phyloP scores from a whole-genome alignment of 2,113 vertebrate species.

The Odocoileus virginianus region DNA sequence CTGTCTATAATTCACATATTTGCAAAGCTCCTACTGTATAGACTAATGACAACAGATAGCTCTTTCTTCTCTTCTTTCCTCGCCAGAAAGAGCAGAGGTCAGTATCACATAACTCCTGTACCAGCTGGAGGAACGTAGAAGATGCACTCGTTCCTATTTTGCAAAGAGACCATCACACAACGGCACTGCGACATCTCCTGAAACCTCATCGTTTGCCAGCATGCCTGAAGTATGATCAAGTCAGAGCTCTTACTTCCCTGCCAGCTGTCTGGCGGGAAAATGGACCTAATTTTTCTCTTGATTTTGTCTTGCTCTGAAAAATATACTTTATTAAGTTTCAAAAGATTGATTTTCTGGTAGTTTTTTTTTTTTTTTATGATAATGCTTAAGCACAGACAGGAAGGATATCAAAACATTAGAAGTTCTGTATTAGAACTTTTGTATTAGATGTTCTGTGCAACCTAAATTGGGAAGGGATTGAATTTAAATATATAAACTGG shows the following conservation, averaged over 20 bases:
- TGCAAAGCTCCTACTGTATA: background rate
- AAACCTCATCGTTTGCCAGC: background rate
- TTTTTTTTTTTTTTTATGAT: constrained; percentile 23
- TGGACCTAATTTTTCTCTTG: background rate
- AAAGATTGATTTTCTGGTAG: constrained; percentile 8
- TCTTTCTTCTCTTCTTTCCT: background rate
- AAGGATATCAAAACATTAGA: background rate
- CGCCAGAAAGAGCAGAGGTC: background rate
- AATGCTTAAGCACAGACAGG: background rate
- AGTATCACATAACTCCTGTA: background rate
- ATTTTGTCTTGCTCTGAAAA: constrained; percentile 46
- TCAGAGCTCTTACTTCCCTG: background rate
- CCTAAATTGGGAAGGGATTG: background rate
- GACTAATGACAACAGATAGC: background rate
- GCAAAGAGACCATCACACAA: background rate
- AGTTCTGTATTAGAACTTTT: background rate
- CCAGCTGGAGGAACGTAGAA: background rate
- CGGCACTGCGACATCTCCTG: background rate
- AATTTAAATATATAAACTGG: background rate
- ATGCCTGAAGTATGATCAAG: background rate
- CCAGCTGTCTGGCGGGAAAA: background rate
- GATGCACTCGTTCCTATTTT: background rate
- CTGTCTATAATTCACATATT: background rate
- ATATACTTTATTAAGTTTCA: background rate
- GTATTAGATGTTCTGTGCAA: background rate